Evolutionary conservation across 2,888 invertebrate species (phyloP).

Genomic region (Chirona hameri): DNA sequence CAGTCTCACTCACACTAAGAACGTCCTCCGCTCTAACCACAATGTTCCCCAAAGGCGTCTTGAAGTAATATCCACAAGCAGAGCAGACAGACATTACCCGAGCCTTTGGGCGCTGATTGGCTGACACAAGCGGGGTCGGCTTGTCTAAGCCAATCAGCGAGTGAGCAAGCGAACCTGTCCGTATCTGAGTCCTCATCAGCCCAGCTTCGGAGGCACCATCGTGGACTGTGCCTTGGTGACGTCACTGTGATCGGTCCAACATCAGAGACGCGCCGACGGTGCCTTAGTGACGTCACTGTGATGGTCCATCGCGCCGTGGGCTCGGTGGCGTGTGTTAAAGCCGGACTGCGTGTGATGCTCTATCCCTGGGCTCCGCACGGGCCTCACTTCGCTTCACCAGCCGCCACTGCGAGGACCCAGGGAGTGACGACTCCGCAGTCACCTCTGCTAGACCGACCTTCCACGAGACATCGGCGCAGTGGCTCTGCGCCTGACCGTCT

Average conservation of each 20-base stretch:
- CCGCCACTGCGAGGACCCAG: too few species aligned
- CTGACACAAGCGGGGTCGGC: neutral
- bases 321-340: too few species aligned
- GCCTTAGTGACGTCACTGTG: neutral
- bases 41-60: neutral
- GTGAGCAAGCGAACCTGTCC: neutral
- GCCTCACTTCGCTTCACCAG: too few species aligned
- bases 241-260: neutral
- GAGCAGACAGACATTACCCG: neutral
- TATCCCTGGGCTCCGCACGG: too few species aligned
- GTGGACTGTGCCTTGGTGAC: neutral
- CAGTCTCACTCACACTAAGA: neutral
- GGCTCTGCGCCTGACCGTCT: too few species aligned
- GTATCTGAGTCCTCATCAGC: too few species aligned
- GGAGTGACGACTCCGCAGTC: too few species aligned
- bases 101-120: conserved; percentile 24
- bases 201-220: too few species aligned
- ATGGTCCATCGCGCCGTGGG: neutral
- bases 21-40: neutral
- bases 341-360: too few species aligned
- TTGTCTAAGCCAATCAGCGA: conserved; percentile 25
- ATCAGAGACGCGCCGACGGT: too few species aligned
- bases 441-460: too few species aligned
- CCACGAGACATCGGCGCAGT: too few species aligned
- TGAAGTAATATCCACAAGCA: neutral